Conservation (phyloP, 2,888 invertebrate genomes). For the Cantharis rustica region DNA sequence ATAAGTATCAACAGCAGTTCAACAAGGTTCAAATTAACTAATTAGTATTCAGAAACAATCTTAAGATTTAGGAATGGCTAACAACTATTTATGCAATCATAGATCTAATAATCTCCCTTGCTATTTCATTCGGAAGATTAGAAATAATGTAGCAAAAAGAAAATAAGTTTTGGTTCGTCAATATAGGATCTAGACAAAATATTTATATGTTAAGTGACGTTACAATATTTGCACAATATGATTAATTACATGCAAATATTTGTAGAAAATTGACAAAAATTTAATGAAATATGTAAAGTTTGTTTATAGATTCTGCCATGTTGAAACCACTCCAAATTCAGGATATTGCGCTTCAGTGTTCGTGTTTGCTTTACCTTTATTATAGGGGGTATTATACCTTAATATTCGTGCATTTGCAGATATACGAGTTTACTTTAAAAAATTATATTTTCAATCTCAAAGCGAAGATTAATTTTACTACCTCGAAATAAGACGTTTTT, state of each 20-base stretch:
- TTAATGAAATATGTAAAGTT: constrained; percentile 3
- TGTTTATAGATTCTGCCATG: constrained; percentile 2
- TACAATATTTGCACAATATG: background rate
- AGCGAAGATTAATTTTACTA: background rate
- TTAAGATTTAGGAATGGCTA: too few relatives aligned
- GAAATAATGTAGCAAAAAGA: background rate
- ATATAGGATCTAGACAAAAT: background rate
- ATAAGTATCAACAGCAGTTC: background rate
- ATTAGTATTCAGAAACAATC: background rate
- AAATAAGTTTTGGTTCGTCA: background rate
- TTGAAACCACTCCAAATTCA: constrained; percentile 11
- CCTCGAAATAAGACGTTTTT: background rate
- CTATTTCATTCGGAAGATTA: background rate
- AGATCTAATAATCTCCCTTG: background rate
- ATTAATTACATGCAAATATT: background rate
- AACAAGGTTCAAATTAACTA: background rate
- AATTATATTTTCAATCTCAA: background rate
- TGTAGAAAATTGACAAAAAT: constrained; percentile 3
- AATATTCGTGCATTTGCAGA: constrained; percentile 5
- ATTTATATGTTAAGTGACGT: background rate
- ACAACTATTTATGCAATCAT: too few relatives aligned
- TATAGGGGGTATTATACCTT: too few relatives aligned
- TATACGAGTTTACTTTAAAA: background rate
- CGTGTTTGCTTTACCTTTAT: constrained; percentile 17
- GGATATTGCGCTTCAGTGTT: constrained; percentile 13